Percentiles rank a stretch among this genome's conserved stretches.
phyloP scores from a whole-genome alignment of 2,888 invertebrate genomes.

The Melipona beecheii region DNA sequence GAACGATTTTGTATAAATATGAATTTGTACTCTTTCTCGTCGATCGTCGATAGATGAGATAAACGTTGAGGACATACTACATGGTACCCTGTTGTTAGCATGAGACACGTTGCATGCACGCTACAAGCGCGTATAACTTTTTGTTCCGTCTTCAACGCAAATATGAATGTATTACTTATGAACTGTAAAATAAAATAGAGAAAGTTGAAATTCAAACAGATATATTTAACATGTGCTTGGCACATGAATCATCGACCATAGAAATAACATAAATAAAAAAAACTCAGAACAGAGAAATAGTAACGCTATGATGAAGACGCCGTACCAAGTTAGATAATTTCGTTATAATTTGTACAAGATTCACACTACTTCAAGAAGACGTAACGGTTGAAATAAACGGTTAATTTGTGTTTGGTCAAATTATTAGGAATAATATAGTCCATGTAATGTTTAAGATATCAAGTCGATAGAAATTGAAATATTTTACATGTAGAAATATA shows the following conservation, averaged over 20 bases:
- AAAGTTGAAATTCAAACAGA: slow-evolving; percentile 16
- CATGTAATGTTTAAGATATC: slow-evolving; percentile 59
- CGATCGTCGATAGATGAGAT: slow-evolving; percentile 15
- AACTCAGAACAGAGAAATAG: slow-evolving; percentile 11
- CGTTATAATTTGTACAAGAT: slow-evolving; percentile 51
- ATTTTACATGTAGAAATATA: slow-evolving; percentile 71
- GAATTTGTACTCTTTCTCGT: slow-evolving; percentile 57
- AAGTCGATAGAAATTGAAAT: slow-evolving; percentile 66
- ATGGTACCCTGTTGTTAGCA: slow-evolving; percentile 18
- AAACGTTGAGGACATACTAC: slow-evolving; percentile 12
- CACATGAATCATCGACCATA: slow-evolving; percentile 12
- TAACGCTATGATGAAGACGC: slow-evolving; percentile 29
- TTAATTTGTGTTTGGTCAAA: slow-evolving; percentile 59
- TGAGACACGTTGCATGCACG: not conserved
- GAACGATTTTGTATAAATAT: slow-evolving; percentile 55
- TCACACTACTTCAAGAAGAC: slow-evolving; percentile 13
- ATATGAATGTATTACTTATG: slow-evolving; percentile 48
- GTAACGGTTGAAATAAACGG: not conserved
- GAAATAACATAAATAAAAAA: slow-evolving; percentile 1
- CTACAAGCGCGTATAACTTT: slow-evolving; percentile 24
- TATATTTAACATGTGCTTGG: not conserved
- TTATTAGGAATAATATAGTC: slow-evolving; percentile 61
- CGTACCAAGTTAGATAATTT: slow-evolving; percentile 45
- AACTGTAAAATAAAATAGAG: slow-evolving; percentile 59
- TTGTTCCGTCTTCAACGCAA: slow-evolving; percentile 36